These are phyloP conservation scores for Drosophila tsacasi DNA, from an alignment of 1,140 invertebrate genomes.

Conservation along the genomic window DNA sequence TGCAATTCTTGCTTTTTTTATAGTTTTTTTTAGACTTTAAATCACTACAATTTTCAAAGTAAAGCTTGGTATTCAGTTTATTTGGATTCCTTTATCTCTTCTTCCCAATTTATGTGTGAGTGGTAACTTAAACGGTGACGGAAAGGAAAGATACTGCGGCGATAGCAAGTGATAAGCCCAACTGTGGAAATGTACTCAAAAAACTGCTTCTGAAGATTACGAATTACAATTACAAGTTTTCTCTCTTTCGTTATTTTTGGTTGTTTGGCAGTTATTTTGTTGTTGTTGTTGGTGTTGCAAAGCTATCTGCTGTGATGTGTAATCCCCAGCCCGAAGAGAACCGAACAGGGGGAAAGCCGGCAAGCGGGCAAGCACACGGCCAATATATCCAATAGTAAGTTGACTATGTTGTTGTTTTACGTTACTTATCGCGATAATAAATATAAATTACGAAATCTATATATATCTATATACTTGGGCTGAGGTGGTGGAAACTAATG, in stretches of 20 bases:
- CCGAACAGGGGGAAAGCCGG: slow-evolving; percentile 11
- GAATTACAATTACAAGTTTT: slow-evolving; percentile 41
- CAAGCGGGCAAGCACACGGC: slow-evolving; percentile 23
- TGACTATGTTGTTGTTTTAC: slow-evolving; percentile 31
- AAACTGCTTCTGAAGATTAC: slow-evolving; percentile 33
- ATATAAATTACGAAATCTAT: slow-evolving; percentile 54
- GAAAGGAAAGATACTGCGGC: slow-evolving; percentile 19
- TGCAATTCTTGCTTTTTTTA: slow-evolving; percentile 22
- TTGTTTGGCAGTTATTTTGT: slow-evolving; percentile 71
- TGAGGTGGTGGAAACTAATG: slow-evolving; percentile 49
- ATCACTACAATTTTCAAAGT: slow-evolving; percentile 77
- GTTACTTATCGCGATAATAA: slow-evolving; percentile 58
- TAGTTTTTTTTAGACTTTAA: slow-evolving; percentile 52
- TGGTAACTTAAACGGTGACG: slow-evolving; percentile 25
- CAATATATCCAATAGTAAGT: slow-evolving; percentile 33
- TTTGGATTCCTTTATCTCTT: slow-evolving; percentile 31
- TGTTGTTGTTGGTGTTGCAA: slow-evolving; percentile 44
- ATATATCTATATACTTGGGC: slow-evolving; percentile 32
- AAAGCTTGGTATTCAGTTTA: slow-evolving; percentile 79
- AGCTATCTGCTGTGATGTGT: slow-evolving; percentile 55
- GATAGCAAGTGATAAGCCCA: slow-evolving; percentile 8
- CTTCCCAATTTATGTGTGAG: slow-evolving; percentile 25
- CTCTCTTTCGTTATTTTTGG: slow-evolving; percentile 29
- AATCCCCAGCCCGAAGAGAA: slow-evolving; percentile 39
- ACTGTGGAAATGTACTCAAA: slow-evolving; percentile 32